Percentiles rank a stretch among this genome's conserved stretches.
phyloP scores from a whole-genome alignment of 1,140 invertebrate genomes.

The Papilio machaon region DNA sequence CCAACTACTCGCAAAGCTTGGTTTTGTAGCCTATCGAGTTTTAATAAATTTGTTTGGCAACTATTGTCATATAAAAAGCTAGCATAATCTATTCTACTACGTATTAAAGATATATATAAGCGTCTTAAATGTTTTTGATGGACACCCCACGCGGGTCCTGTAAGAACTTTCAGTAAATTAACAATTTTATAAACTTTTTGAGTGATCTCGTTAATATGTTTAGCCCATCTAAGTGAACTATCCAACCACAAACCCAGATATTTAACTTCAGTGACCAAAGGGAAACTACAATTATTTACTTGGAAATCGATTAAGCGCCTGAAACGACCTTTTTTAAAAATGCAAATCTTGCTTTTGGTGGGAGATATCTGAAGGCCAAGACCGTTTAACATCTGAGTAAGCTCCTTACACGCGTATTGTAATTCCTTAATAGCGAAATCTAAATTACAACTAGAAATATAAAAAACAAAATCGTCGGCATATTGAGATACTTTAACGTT shows the following conservation, averaged over 20 bases:
- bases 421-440: constrained; percentile 20
- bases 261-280: constrained; percentile 38
- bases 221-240: constrained; percentile 42
- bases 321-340: constrained; percentile 40
- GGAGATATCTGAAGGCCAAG: constrained; percentile 33
- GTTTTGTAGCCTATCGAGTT: background rate
- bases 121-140: constrained; percentile 39
- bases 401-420: background rate
- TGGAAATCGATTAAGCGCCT: constrained; percentile 11
- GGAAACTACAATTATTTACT: constrained; percentile 23
- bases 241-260: constrained; percentile 48
- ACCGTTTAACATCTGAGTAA: constrained; percentile 12
- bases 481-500: too few species aligned
- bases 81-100: constrained; percentile 34
- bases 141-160: constrained; percentile 26
- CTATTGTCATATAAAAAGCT: constrained; percentile 38
- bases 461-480: constrained; percentile 40
- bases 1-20: too few species aligned
- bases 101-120: constrained; percentile 39
- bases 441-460: constrained; percentile 26
- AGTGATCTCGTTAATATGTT: constrained; percentile 41
- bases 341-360: constrained; percentile 37
- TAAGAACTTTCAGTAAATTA: constrained; percentile 1
- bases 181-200: constrained; percentile 34
- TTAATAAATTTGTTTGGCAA: constrained; percentile 6